Base-by-base conservation (phyloP, 1,140 invertebrate species). In the Colletes latitarsis region DNA sequence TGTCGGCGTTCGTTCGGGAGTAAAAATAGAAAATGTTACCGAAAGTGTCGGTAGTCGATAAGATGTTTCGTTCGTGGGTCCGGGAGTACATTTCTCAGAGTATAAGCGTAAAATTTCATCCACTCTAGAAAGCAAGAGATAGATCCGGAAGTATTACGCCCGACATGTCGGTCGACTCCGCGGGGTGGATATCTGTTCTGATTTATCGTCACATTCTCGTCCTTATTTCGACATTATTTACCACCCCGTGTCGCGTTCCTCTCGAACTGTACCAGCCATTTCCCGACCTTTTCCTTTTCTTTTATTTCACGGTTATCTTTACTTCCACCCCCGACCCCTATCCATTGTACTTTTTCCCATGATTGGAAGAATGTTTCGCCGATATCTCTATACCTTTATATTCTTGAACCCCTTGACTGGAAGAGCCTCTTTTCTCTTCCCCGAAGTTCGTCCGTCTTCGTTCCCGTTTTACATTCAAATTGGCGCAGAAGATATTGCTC, bases 211-310 rank as follows among this genome's bases (percentile, higher is more conserved):
- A 76, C 69, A 46, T 70, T 81, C 71, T 72, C 57, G 21, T 60
- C 71, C 82, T 83, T 87, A 73, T 72, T 87, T 87, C 82, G 55
- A 74, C 84, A 62, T 87, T 87, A 86, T 87, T 87, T 87, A 86
- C 79, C 78, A 72, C 53, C 67, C 0, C 41, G 15, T 30, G 57
- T 53, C 30, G 46, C 55, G 41, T 10, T 21, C 14, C 46, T 10
- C 15, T 14, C 49, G 30, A 12, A n/a, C n/a, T 12, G 46, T 30
- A 14, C 49, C 52, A 19, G 66, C 49, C 53, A 62, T 43, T 55
- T 57, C 12, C 21, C n/a, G 52, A 12, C 6, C 57, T 21, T 60
- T 53, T 41, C 12, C 17, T 21, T 46, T 39, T 14, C 41, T 75
- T 6, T 21, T 52, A 21, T 41, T 66, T 58, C 52, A 15, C 63